A percentile compares a stretch with the other conserved stretches of the same genome.
phyloP scores from a whole-genome alignment of 2,113 vertebrate genomes.

The Amazona guildingii region DNA sequence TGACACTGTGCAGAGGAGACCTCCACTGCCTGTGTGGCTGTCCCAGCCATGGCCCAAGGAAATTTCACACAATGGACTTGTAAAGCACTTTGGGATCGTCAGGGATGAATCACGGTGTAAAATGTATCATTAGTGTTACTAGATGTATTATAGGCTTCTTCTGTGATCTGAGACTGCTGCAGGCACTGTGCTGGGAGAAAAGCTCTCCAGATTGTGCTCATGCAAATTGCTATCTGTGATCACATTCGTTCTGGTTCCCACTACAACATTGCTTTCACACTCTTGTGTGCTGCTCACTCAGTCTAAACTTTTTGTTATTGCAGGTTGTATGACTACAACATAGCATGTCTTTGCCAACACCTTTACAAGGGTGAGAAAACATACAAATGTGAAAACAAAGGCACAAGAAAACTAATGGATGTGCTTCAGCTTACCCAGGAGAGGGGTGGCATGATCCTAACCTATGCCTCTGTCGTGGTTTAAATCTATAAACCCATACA shows the following conservation, averaged over 20 bases:
- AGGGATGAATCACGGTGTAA: not conserved
- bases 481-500: no score
- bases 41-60: not conserved
- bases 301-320: conserved; percentile 61
- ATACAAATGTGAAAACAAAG: conserved; percentile 17
- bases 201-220: conserved; percentile 62
- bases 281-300: conserved; percentile 34
- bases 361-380: conserved; percentile 35
- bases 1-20: not conserved
- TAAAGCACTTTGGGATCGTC: not conserved
- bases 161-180: conserved; percentile 42
- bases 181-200: conserved; percentile 29
- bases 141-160: not conserved
- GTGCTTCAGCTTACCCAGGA: not conserved
- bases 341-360: conserved; percentile 43
- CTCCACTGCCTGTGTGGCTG: rapidly evolving
- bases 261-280: conserved; percentile 61
- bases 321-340: conserved; percentile 54
- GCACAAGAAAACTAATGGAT: not conserved
- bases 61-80: not conserved
- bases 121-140: not conserved
- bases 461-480: not conserved
- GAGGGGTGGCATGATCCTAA: not conserved
- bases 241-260: conserved; percentile 57
- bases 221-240: conserved; percentile 63